Conservation (phyloP, 2,888 invertebrate species). For the Bellardia bayeri region DNA sequence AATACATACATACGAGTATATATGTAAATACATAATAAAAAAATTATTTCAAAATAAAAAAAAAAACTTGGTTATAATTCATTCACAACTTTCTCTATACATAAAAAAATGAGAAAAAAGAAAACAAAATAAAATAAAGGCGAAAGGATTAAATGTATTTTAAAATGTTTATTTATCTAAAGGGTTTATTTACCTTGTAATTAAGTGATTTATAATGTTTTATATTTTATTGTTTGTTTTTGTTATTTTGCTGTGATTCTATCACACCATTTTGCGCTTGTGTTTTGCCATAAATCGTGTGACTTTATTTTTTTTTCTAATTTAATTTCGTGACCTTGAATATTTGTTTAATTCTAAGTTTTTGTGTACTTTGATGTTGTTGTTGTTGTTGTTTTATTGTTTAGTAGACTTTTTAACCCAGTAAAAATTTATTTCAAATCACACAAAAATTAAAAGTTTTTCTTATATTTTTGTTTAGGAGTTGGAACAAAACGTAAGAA, state of each 20-base stretch:
- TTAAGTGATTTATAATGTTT: constrained; percentile 68
- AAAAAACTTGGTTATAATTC: constrained; percentile 46
- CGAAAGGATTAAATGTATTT: constrained; percentile 69
- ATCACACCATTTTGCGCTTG: not conserved
- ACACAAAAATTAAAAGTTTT: constrained; percentile 64
- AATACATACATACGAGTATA: constrained; percentile 23
- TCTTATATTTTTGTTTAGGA: constrained; percentile 23
- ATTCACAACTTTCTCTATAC: constrained; percentile 46
- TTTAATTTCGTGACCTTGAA: constrained; percentile 71
- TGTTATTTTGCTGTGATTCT: not conserved
- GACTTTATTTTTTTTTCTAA: constrained; percentile 37
- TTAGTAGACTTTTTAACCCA: constrained; percentile 65
- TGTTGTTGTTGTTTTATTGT: constrained; percentile 41
- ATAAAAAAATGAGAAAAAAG: constrained; percentile 23
- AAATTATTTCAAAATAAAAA: not conserved
- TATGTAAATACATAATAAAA: not conserved
- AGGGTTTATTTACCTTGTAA: constrained; percentile 69
- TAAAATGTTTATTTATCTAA: constrained; percentile 64
- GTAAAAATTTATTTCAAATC: constrained; percentile 61
- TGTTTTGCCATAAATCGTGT: constrained; percentile 39
- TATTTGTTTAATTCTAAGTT: constrained; percentile 64
- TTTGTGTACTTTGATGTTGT: constrained; percentile 26
- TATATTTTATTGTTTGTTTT: not conserved
- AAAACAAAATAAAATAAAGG: constrained; percentile 18
- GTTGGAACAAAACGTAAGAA: not conserved